Conservation (phyloP, 2,113 vertebrate species). For the Lycocorax pyrrhopterus region DNA sequence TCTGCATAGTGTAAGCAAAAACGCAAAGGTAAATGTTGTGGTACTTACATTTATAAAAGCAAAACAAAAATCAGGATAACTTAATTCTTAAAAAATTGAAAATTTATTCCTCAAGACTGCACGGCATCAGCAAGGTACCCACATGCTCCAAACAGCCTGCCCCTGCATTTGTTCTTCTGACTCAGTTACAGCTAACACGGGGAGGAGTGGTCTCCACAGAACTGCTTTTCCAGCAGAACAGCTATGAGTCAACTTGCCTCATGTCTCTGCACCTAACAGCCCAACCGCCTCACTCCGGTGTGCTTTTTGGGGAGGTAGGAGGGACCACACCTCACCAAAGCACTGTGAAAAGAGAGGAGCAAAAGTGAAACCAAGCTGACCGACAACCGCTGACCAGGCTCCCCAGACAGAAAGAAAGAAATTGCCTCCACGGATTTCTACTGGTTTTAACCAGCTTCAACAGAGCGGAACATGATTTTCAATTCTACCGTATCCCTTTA, state of each 20-base stretch:
- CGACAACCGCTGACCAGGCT: background rate
- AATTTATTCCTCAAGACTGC: background rate
- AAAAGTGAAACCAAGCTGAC: background rate
- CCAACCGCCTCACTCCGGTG: accelerated
- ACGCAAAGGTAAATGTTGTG: background rate
- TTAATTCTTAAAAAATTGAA: background rate
- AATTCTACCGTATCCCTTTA: background rate
- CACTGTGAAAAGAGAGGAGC: background rate
- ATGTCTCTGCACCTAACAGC: background rate
- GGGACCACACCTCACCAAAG: background rate
- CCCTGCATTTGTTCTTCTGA: background rate
- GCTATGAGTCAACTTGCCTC: background rate
- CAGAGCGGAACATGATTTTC: background rate
- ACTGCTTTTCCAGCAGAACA: background rate
- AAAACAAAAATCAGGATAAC: background rate
- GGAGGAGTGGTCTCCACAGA: background rate
- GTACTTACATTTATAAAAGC: background rate
- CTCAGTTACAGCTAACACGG: background rate
- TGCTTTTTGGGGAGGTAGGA: background rate
- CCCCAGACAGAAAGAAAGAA: background rate
- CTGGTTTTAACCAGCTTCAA: background rate
- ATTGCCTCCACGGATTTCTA: accelerated
- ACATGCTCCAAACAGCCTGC: background rate
- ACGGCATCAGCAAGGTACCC: background rate
- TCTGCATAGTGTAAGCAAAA: background rate